Conservation (phyloP, 2,113 vertebrate genomes). For the Lepisosteus osseus region DNA sequence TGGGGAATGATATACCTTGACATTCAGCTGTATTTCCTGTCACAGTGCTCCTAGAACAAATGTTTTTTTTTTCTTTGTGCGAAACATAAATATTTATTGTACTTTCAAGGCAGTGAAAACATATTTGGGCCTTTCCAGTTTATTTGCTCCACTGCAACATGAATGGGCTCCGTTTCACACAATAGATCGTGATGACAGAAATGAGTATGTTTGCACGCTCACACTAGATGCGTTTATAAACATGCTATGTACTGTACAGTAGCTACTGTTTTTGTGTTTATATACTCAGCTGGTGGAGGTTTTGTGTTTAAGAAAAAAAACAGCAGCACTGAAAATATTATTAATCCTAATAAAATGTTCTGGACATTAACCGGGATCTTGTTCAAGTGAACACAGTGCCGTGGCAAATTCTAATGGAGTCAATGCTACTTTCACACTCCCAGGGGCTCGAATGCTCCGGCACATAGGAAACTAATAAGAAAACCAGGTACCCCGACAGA, state of each 20-base stretch:
- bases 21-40: constrained; percentile 11
- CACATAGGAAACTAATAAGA: no score
- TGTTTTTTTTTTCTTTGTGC: constrained; percentile 33
- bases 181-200: constrained; percentile 24
- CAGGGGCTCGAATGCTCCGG: no score
- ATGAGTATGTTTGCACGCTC: constrained; percentile 20
- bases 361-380: no score
- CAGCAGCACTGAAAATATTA: no score
- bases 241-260: background rate
- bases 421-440: no score
- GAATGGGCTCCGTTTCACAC: constrained; percentile 10
- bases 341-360: no score
- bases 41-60: constrained; percentile 36
- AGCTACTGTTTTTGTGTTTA: background rate
- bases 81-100: constrained; percentile 19
- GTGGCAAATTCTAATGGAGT: no score
- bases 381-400: no score
- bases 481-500: no score
- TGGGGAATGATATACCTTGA: background rate
- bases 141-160: background rate
- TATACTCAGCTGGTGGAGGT: background rate
- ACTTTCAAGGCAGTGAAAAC: constrained; percentile 23
- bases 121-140: constrained; percentile 16
- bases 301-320: background rate
- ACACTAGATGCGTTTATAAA: background rate